These are phyloP conservation scores for Sphaeridia pumilis DNA, from an alignment of 2,888 invertebrate species.

Conservation along the genomic window DNA sequence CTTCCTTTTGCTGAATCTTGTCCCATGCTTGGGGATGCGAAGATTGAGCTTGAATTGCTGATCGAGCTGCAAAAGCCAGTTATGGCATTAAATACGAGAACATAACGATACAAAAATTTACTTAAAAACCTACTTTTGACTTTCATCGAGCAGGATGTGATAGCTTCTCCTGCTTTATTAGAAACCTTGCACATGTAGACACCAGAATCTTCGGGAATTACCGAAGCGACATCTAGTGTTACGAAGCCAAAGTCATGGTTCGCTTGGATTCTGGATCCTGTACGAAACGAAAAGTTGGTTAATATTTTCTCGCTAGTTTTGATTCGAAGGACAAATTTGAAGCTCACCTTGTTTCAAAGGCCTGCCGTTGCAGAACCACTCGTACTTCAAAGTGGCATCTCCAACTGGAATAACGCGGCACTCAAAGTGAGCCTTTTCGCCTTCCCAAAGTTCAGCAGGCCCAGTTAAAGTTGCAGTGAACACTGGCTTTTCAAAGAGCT, in stretches of 20 bases:
- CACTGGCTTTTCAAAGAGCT: constrained; percentile 77
- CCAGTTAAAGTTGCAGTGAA: constrained; percentile 79
- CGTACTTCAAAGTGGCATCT: constrained; percentile 79
- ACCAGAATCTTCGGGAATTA: constrained; percentile 79
- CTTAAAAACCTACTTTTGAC: constrained; percentile 51
- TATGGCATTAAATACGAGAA: background rate
- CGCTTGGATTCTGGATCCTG: constrained; percentile 70
- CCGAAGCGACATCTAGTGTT: constrained; percentile 77
- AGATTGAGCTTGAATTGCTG: constrained; percentile 68
- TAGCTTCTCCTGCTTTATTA: constrained; percentile 86
- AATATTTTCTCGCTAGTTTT: no score
- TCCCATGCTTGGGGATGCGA: constrained; percentile 85
- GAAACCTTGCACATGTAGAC: constrained; percentile 47
- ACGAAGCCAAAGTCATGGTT: constrained; percentile 88
- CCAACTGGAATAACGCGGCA: constrained; percentile 86
- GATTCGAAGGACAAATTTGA: no score
- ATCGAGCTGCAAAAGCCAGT: constrained; percentile 44
- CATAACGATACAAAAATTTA: background rate
- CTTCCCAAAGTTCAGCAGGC: constrained; percentile 81
- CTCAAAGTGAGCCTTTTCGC: constrained; percentile 80
- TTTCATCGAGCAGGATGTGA: constrained; percentile 79
- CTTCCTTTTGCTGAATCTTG: constrained; percentile 80
- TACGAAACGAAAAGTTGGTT: no score
- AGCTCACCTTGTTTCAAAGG: constrained; percentile 74
- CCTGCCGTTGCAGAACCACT: constrained; percentile 92